These are phyloP conservation scores for Delia radicum DNA, from an alignment of 1,140 invertebrate species.

Conservation along the genomic window DNA sequence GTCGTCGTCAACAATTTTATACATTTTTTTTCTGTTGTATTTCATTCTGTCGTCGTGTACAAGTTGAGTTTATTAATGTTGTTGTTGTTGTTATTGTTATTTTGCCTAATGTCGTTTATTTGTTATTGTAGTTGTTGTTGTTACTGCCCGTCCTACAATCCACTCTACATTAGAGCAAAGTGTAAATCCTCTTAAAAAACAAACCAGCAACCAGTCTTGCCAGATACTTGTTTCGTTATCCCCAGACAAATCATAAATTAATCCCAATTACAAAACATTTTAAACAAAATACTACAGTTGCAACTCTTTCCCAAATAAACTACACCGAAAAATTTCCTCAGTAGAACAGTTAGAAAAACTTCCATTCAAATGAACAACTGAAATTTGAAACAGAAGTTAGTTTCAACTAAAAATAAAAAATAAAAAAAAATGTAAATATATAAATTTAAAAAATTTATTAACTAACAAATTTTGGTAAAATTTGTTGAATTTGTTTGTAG, in stretches of 20 bases:
- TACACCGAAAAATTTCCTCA: too few species aligned
- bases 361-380: too few species aligned
- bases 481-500: too few species aligned
- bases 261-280: background rate
- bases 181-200: slow-evolving; percentile 19
- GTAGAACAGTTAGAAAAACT: too few species aligned
- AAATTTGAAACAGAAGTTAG: too few species aligned
- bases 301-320: too few species aligned
- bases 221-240: too few species aligned
- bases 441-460: too few species aligned
- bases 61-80: background rate
- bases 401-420: too few species aligned
- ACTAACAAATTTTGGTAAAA: too few species aligned
- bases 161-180: background rate
- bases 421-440: too few species aligned
- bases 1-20: background rate
- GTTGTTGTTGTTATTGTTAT: background rate
- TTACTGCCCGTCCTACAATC: background rate
- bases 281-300: background rate
- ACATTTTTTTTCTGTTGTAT: background rate
- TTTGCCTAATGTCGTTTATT: slow-evolving; percentile 4
- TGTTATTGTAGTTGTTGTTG: background rate
- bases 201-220: too few species aligned
- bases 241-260: background rate
- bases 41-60: slow-evolving; percentile 1